Evolutionary conservation across 2,888 invertebrate species (phyloP).

Genomic region (Ernsta delagoae): DNA sequence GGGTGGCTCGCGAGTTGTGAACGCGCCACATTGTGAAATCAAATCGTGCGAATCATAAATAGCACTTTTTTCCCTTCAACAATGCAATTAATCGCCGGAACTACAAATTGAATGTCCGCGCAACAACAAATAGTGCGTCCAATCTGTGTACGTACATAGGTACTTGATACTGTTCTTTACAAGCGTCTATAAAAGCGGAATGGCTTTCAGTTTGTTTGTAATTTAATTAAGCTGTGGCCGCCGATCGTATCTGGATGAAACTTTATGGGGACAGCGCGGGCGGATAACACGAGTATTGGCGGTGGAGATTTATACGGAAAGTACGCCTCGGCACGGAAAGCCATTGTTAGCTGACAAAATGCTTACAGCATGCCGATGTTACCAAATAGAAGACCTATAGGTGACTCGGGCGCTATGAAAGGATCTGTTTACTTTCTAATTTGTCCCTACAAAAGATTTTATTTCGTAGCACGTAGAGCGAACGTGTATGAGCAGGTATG

Average conservation of each 20-base stretch:
- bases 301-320: constrained; percentile 35
- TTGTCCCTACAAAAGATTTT: constrained; percentile 51
- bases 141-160: constrained; percentile 25
- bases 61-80: constrained; percentile 43
- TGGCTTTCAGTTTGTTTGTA: constrained; percentile 41
- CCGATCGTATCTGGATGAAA: constrained; percentile 47
- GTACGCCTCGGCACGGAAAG: constrained; percentile 38
- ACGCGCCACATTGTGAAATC: constrained; percentile 49
- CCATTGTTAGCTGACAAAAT: constrained; percentile 40
- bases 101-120: constrained; percentile 28
- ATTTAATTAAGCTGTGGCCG: constrained; percentile 48
- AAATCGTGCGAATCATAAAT: constrained; percentile 45
- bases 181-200: constrained; percentile 29
- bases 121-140: constrained; percentile 32
- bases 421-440: constrained; percentile 64
- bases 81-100: constrained; percentile 36
- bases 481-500: constrained; percentile 48
- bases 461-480: constrained; percentile 54
- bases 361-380: constrained; percentile 37
- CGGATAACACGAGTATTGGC: constrained; percentile 42
- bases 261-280: constrained; percentile 46
- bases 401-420: constrained; percentile 40
- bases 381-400: constrained; percentile 44
- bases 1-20: constrained; percentile 40
- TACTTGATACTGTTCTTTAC: constrained; percentile 33